A percentile compares a stretch with the other conserved stretches of the same genome.
Conservation (phyloP, 2,888 invertebrate genomes). For the Electrophaes corylata region DNA sequence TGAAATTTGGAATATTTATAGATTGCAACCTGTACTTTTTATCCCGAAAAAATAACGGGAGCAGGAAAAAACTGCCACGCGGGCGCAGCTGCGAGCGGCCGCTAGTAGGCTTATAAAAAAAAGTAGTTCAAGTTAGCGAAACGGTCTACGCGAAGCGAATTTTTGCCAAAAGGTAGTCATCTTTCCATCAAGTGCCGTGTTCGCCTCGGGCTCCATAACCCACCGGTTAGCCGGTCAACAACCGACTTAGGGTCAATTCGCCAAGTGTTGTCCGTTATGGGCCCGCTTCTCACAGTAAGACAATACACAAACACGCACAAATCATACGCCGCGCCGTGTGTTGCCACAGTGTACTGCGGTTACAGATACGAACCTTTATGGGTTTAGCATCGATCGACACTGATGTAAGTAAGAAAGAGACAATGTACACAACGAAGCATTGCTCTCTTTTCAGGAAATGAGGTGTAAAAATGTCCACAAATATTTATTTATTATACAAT, state of each 20-base stretch:
- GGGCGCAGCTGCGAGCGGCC: too few species aligned
- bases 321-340: conserved; percentile 12
- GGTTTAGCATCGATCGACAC: not conserved
- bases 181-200: conserved; percentile 10
- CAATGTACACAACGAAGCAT: too few species aligned
- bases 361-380: not conserved
- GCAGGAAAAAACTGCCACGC: too few species aligned
- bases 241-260: conserved; percentile 48
- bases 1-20: too few species aligned
- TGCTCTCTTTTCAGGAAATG: too few species aligned
- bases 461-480: too few species aligned
- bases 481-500: too few species aligned
- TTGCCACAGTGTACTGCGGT: conserved; percentile 3
- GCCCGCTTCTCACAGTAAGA: conserved; percentile 51
- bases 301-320: conserved; percentile 32
- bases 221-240: conserved; percentile 41
- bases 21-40: too few species aligned
- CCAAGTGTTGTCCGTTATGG: conserved; percentile 49
- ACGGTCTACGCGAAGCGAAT: not conserved
- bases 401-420: too few species aligned
- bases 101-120: too few species aligned
- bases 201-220: conserved; percentile 23
- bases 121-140: not conserved
- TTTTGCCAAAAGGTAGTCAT: not conserved
- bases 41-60: too few species aligned